A percentile compares a stretch with the other conserved stretches of the same genome.
These are phyloP conservation scores for Epizoanthus ramosus DNA, from an alignment of 92 coral and sea anemone genomes.

Conservation along the genomic window DNA sequence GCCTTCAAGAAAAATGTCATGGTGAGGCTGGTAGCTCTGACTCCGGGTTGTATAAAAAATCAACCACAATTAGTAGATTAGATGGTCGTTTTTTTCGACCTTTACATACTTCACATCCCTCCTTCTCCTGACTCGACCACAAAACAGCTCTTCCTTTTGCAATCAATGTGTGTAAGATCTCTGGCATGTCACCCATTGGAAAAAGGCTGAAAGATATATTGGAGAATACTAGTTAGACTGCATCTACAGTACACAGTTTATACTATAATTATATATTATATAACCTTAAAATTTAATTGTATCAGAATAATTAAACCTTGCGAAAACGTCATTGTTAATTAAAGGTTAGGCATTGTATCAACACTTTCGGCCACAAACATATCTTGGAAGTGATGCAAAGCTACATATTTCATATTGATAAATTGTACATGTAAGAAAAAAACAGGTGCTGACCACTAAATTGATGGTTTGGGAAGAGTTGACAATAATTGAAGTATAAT, in stretches of 20 bases:
- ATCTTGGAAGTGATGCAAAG: too few species aligned
- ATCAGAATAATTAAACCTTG: neutral
- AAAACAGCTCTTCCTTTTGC: conserved; percentile 96
- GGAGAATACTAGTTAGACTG: neutral
- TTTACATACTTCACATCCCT: conserved; percentile 79
- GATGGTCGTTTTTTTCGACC: neutral
- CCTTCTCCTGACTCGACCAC: conserved; percentile 98
- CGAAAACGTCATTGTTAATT: too few species aligned
- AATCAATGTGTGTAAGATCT: conserved; percentile 81
- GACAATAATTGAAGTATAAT: too few species aligned
- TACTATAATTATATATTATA: neutral
- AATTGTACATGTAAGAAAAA: too few species aligned
- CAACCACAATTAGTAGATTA: neutral
- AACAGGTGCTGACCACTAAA: too few species aligned
- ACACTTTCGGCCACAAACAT: too few species aligned
- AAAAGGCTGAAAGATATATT: conserved; percentile 67
- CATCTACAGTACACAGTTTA: neutral
- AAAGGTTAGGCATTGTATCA: too few species aligned
- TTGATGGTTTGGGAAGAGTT: too few species aligned
- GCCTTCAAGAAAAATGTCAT: conserved; percentile 56
- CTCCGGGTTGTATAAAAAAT: neutral
- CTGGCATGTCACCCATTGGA: conserved; percentile 99
- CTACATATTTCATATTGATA: too few species aligned
- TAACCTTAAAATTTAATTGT: neutral
- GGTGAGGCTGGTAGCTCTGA: neutral